phyloP scores from a whole-genome alignment of 2,797 vertebrate species.

The Enteromius radiatus region DNA sequence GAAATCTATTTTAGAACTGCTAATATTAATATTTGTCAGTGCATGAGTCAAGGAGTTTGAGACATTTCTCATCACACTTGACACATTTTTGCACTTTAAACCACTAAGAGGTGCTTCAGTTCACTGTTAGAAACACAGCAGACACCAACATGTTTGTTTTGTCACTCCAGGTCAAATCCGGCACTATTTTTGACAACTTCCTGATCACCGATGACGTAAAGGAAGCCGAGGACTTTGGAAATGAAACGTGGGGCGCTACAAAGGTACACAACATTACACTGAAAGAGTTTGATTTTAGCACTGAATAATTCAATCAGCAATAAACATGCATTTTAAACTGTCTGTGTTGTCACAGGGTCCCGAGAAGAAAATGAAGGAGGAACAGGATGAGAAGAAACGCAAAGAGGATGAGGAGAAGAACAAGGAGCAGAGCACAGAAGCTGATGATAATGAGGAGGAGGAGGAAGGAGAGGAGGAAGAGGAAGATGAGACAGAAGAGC shows the following conservation, averaged over 20 bases:
- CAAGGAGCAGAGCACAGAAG: slow-evolving; percentile 70
- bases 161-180: slow-evolving; percentile 81
- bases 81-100: neutral
- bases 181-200: slow-evolving; percentile 89
- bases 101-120: neutral
- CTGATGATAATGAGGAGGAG: slow-evolving; percentile 49
- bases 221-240: slow-evolving; percentile 81
- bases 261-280: slow-evolving; percentile 72
- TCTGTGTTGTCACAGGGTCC: slow-evolving; percentile 68
- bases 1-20: neutral
- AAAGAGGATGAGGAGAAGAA: slow-evolving; percentile 80
- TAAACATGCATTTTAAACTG: neutral
- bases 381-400: slow-evolving; percentile 77
- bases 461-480: slow-evolving; percentile 34
- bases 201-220: slow-evolving; percentile 81
- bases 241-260: slow-evolving; percentile 82
- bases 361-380: slow-evolving; percentile 83
- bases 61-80: neutral
- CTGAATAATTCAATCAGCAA: neutral
- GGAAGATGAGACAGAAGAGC: slow-evolving; percentile 53
- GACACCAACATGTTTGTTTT: neutral
- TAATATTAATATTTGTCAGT: neutral
- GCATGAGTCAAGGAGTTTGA: neutral
- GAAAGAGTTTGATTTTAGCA: neutral
- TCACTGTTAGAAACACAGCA: neutral